Evolutionary conservation across 1,140 invertebrate genomes (phyloP).

Genomic region (Drosophila trapezifrons): DNA sequence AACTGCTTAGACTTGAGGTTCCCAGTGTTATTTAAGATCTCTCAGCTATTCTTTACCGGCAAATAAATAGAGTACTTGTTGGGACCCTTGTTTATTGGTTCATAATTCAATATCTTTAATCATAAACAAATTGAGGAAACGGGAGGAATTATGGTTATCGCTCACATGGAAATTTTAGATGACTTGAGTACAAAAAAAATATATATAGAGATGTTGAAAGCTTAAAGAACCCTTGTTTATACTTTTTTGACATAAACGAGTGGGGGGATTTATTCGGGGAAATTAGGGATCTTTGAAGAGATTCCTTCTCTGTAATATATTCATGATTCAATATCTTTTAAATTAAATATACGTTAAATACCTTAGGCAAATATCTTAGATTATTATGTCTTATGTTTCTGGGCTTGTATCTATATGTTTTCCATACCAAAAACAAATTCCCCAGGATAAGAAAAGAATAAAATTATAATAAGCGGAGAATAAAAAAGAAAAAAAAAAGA

Average conservation of each 20-base stretch:
- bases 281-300: too few species aligned
- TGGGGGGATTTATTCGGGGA: too few species aligned
- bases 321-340: too few species aligned
- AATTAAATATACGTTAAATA: too few species aligned
- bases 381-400: background rate
- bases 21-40: background rate
- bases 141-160: background rate
- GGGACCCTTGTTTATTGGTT: background rate
- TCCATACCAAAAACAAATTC: background rate
- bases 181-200: background rate
- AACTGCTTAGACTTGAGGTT: background rate
- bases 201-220: too few species aligned
- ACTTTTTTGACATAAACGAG: too few species aligned
- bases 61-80: background rate
- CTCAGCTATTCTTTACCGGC: too few species aligned
- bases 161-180: background rate
- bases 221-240: too few species aligned
- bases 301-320: too few species aligned
- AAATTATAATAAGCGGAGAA: constrained; percentile 15
- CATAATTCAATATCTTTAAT: background rate
- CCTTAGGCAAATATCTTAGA: too few species aligned
- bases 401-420: background rate
- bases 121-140: background rate
- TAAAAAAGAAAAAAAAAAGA: background rate
- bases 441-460: background rate